Percentiles rank a stretch among this genome's conserved stretches.
These are phyloP conservation scores for Hyperopisus bebe DNA, from an alignment of 2,113 vertebrate species.

Conservation along the genomic window DNA sequence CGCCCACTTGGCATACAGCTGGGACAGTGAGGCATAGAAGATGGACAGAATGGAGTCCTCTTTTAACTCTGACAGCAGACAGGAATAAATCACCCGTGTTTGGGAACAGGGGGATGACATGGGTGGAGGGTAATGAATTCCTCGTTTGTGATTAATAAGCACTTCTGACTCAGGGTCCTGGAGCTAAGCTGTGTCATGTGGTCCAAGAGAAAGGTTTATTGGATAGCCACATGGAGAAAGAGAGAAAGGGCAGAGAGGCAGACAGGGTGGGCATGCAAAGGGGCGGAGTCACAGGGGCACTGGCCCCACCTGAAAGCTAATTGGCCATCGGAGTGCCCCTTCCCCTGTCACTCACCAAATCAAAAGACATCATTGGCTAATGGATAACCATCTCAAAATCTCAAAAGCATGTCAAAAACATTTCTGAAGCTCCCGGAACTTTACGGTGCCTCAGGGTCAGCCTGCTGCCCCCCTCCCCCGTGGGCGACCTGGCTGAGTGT, in stretches of 20 bases:
- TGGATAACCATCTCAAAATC: background rate
- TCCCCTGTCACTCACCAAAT: background rate
- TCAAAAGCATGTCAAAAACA: background rate
- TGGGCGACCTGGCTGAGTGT: background rate
- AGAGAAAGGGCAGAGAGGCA: background rate
- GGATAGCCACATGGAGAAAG: background rate
- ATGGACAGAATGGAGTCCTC: background rate
- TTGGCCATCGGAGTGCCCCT: background rate
- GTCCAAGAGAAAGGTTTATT: background rate
- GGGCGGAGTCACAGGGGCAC: background rate
- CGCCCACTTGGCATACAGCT: background rate
- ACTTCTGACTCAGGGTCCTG: background rate
- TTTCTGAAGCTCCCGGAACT: background rate
- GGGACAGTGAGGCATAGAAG: background rate
- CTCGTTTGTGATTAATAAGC: conserved; percentile 15
- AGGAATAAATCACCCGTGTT: conserved; percentile 3
- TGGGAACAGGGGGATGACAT: background rate
- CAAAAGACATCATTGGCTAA: background rate
- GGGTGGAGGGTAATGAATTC: conserved; percentile 12
- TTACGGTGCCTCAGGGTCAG: background rate
- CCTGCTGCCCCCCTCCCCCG: background rate
- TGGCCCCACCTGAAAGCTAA: background rate
- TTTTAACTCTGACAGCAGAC: background rate
- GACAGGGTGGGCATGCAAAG: background rate
- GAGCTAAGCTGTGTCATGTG: background rate